These are phyloP conservation scores for Drosophila nannoptera DNA, from an alignment of 1,140 invertebrate genomes.

Conservation along the genomic window DNA sequence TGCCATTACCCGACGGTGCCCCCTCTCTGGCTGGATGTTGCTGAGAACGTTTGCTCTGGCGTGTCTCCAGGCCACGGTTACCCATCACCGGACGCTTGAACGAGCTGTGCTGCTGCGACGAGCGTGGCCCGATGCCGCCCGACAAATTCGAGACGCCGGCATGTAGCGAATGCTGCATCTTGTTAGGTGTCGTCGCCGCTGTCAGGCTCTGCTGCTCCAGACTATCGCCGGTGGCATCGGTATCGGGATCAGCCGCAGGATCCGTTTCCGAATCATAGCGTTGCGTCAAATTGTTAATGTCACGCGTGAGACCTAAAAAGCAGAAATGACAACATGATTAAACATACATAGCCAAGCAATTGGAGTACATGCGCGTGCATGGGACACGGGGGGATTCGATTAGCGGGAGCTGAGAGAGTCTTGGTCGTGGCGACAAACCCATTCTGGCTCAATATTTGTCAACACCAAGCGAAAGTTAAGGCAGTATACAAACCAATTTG, in stretches of 20 bases:
- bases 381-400: conserved; percentile 14
- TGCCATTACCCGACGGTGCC: conserved; percentile 9
- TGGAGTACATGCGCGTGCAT: conserved; percentile 50
- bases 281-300: conserved; percentile 72
- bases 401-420: conserved; percentile 26
- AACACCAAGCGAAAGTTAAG: conserved; percentile 36
- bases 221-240: conserved; percentile 80
- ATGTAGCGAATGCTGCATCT: conserved; percentile 77
- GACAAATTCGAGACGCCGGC: conserved; percentile 47
- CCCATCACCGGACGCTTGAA: conserved; percentile 82
- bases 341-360: too few relatives aligned
- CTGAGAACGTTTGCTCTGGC: conserved; percentile 82
- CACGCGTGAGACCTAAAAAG: conserved; percentile 65
- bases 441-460: conserved; percentile 53
- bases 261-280: conserved; percentile 82
- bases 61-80: conserved; percentile 79
- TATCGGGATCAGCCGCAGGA: conserved; percentile 83
- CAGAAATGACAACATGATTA: conserved; percentile 7
- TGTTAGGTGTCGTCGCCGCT: conserved; percentile 42
- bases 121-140: conserved; percentile 61
- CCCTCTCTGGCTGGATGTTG: conserved; percentile 78
- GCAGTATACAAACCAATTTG: conserved; percentile 20
- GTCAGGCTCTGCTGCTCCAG: conserved; percentile 62
- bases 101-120: conserved; percentile 78
- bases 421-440: conserved; percentile 37